Evolutionary conservation across 2,113 vertebrate genomes (phyloP), one percentile per base, ranked within the genome.

Genomic region (Bothrops jararaca): DNA sequence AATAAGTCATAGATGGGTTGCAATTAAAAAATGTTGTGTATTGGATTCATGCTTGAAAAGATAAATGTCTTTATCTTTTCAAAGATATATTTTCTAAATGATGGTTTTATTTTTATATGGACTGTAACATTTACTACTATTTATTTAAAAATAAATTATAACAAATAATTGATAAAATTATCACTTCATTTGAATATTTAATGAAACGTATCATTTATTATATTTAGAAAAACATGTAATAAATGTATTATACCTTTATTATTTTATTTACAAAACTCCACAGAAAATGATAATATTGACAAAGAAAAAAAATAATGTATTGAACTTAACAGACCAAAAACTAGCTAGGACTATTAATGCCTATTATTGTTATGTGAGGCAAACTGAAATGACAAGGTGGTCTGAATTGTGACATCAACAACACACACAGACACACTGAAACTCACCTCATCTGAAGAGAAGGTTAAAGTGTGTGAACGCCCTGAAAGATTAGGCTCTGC

Each of bases 361-460:
- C 90, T 95, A 57, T 56, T 50, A 85, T 69, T 95, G 93, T 95
- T 90, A 96, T 53, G 56, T 94, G 1, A 95, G 92, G 95, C 93
- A 95, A 53, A 54, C 20, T 24, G 56, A 89, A 80, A 88, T 85
- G 64, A 42, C 34, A 91, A 39, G 74, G 64, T 80, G n/a, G 89
- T 93, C 93, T 94, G 94, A 95, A 96, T 90, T 92, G 96, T 89
- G 95, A 96, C 95, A 96, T 64, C 93, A 96, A 97, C 95, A 97
- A 93, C 92, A 97, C 95, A 97, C 91, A 96, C 64, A 96, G 96
- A 97, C 97, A 97, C 97, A 95, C 94, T 92, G 96, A 96, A 97
- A 97, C 98, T 99, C 98, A 99, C 98, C 98, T 99, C 98, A 95
- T 98, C 98, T 97, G 98, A 99, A 97, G 98, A 98, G 98, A 99